Evolutionary conservation across 2,113 vertebrate species (phyloP).

Genomic region (Dinomys branickii): DNA sequence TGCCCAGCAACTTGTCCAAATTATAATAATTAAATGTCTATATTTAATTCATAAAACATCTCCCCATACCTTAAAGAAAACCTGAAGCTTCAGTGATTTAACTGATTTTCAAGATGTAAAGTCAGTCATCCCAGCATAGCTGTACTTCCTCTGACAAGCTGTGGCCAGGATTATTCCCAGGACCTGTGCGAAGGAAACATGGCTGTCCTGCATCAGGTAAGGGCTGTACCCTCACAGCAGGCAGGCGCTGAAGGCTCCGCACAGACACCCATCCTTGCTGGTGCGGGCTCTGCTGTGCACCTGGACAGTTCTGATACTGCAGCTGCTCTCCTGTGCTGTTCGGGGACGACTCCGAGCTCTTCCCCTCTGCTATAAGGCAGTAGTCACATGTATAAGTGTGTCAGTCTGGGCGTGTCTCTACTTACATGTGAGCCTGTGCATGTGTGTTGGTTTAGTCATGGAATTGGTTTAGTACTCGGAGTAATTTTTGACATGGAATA

Average conservation of each 20-base stretch:
- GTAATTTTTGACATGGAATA: background rate
- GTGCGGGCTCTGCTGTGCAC: background rate
- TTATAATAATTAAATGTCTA: background rate
- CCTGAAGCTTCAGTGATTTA: background rate
- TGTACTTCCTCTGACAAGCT: background rate
- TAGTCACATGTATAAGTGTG: background rate
- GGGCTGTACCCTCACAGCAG: too few species aligned
- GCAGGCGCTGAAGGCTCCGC: too few species aligned
- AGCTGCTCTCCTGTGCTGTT: background rate
- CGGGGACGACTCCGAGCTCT: rapidly evolving
- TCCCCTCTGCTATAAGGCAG: background rate
- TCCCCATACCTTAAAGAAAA: background rate
- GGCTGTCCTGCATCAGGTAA: too few species aligned
- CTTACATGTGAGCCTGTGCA: background rate
- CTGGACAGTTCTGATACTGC: background rate
- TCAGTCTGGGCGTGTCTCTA: background rate
- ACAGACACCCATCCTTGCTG: background rate
- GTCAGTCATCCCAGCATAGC: rapidly evolving
- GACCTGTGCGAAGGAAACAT: background rate
- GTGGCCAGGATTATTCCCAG: background rate
- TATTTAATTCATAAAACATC: background rate
- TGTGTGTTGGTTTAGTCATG: background rate
- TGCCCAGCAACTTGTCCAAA: background rate
- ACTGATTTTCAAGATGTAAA: background rate
- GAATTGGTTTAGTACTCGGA: too few species aligned